Evolutionary conservation across 2,113 vertebrate genomes (phyloP).

Genomic region (Psophia crepitans): DNA sequence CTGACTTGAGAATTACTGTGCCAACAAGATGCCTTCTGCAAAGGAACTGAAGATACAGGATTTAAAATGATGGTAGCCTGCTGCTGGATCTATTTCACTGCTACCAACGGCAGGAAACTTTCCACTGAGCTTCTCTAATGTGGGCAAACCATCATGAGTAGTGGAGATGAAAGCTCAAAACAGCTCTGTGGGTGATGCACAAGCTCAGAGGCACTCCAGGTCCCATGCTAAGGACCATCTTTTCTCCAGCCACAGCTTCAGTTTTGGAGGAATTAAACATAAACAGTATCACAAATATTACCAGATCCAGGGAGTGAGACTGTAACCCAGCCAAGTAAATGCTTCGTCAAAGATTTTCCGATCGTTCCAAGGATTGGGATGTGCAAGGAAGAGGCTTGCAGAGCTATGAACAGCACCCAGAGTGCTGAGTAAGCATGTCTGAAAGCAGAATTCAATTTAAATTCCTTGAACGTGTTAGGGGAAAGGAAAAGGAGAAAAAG

Average conservation of each 20-base stretch:
- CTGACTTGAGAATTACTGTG: background rate
- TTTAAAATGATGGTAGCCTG: background rate
- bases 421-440: background rate
- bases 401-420: background rate
- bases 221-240: background rate
- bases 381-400: background rate
- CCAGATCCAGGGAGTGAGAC: background rate
- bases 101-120: background rate
- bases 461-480: background rate
- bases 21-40: background rate
- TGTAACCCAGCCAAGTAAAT: background rate
- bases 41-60: background rate
- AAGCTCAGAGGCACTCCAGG: background rate
- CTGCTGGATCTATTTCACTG: background rate
- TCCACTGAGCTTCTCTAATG: background rate
- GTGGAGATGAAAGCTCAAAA: background rate
- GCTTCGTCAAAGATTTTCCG: background rate
- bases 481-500: background rate
- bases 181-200: background rate
- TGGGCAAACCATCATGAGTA: background rate
- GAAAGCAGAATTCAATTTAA: background rate
- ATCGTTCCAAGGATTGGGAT: background rate
- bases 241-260: background rate
- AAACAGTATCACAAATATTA: background rate
- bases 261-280: background rate